phyloP scores from a whole-genome alignment of 2,888 invertebrate species.

The Calephelis perditalis region DNA sequence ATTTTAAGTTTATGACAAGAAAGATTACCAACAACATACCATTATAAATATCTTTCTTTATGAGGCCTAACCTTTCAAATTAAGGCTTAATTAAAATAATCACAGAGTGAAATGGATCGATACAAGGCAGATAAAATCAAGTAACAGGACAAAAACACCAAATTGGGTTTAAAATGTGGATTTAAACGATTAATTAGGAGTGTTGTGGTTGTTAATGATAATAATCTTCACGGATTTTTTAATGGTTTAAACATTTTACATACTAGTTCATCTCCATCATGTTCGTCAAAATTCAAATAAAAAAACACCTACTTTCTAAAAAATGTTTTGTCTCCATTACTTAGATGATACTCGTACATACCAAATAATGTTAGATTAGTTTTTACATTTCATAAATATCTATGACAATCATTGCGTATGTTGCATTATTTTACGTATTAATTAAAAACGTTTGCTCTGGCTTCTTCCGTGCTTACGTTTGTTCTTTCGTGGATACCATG shows the following conservation, averaged over 20 bases:
- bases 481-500: no score
- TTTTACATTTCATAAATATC: no score
- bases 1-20: conserved; percentile 4
- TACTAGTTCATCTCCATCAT: background rate
- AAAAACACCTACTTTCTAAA: conserved; percentile 4
- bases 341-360: no score
- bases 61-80: background rate
- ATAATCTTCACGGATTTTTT: conserved; percentile 1
- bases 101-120: background rate
- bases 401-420: no score
- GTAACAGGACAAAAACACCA: background rate
- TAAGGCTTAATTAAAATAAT: conserved; percentile 2
- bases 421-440: no score
- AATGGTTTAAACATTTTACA: background rate
- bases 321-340: background rate
- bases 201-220: conserved; percentile 4
- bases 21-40: conserved; percentile 8
- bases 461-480: no score
- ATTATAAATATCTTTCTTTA: conserved; percentile 12
- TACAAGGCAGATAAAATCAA: background rate
- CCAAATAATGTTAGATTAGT: no score
- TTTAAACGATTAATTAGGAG: conserved; percentile 4
- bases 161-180: background rate
- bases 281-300: no score
- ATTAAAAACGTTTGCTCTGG: no score